phyloP scores from a whole-genome alignment of 1,140 invertebrate species.

The Leptinotarsa texana region DNA sequence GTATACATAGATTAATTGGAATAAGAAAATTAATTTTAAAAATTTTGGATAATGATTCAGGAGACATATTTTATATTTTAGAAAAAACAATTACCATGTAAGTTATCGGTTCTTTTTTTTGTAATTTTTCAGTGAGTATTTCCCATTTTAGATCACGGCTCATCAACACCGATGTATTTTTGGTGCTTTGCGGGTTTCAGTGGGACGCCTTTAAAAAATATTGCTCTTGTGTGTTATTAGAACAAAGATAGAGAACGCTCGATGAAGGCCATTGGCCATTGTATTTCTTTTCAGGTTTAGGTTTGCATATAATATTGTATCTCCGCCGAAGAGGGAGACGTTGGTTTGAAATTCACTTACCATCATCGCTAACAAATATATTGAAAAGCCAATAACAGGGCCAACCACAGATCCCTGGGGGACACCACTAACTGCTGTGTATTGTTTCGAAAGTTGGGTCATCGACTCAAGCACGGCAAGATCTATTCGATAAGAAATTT shows the following conservation, averaged over 20 bases:
- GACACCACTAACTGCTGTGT: background rate
- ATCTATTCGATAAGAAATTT: background rate
- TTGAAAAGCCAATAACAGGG: too few relatives aligned
- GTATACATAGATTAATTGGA: too few relatives aligned
- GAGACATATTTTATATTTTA: too few relatives aligned
- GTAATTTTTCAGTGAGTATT: background rate
- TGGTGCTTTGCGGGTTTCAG: background rate
- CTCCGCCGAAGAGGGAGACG: background rate
- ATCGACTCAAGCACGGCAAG: background rate
- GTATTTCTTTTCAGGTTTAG: background rate
- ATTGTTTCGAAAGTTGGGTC: too few relatives aligned
- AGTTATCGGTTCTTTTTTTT: background rate
- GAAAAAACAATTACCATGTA: too few relatives aligned
- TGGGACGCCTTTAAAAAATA: too few relatives aligned
- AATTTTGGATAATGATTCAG: too few relatives aligned
- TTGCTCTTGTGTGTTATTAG: background rate
- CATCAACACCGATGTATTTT: background rate
- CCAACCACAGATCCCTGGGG: background rate
- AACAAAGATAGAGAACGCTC: background rate
- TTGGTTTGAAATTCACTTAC: background rate
- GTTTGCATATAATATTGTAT: background rate
- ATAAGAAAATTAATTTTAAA: too few relatives aligned
- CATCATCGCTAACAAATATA: too few relatives aligned
- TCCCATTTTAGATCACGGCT: background rate
- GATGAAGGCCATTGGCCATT: background rate